A percentile compares a stretch with the other conserved stretches of the same genome.
Evolutionary conservation across 2,797 vertebrate species (phyloP).

Genomic region (Protosalanx chinensis): DNA sequence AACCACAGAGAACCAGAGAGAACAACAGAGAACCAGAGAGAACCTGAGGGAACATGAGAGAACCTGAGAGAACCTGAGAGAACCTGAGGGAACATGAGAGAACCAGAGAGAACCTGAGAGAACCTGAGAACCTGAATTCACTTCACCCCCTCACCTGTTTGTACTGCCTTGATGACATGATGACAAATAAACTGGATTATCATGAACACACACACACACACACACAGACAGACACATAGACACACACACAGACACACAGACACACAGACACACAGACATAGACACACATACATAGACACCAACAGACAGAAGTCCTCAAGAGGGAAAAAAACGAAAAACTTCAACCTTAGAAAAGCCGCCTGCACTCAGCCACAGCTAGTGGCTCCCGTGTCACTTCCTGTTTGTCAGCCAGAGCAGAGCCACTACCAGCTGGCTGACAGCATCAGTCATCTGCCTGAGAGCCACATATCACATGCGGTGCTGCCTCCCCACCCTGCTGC

Average conservation of each 20-base stretch:
- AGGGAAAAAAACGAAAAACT: too few relatives aligned
- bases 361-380: neutral
- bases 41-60: too few relatives aligned
- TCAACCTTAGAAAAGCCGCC: too few relatives aligned
- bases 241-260: slow-evolving; percentile 2
- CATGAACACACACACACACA: slow-evolving; percentile 1
- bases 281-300: slow-evolving; percentile 8
- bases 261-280: slow-evolving; percentile 3
- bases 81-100: too few relatives aligned
- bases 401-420: slow-evolving; percentile 57
- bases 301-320: neutral
- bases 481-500: too few relatives aligned
- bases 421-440: slow-evolving; percentile 65
- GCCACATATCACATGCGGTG: slow-evolving; percentile 48
- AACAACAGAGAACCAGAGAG: too few relatives aligned
- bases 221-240: neutral
- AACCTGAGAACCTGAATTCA: neutral
- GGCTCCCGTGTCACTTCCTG: slow-evolving; percentile 58
- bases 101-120: too few relatives aligned
- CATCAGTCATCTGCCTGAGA: slow-evolving; percentile 68
- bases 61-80: too few relatives aligned
- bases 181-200: neutral
- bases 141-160: neutral
- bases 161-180: neutral
- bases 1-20: too few relatives aligned